Evolutionary conservation across 2,797 vertebrate genomes (phyloP).

Genomic region (Lateolabrax maculatus): DNA sequence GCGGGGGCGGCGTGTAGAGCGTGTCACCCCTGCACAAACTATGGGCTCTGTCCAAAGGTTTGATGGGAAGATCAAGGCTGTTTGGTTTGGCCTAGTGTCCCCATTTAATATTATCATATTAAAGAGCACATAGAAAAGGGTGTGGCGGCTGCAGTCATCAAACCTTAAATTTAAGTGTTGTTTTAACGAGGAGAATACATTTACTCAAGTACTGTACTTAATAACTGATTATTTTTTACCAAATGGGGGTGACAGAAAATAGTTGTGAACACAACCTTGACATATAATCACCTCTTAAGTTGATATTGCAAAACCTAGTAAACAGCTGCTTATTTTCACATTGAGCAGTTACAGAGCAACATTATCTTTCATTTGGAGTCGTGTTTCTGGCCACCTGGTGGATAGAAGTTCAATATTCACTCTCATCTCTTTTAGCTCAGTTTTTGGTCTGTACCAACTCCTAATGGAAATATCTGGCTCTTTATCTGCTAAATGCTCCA

Average conservation of each 20-base stretch:
- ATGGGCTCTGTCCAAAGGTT: constrained; percentile 16
- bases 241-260: background rate
- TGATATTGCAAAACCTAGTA: background rate
- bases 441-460: too few species aligned
- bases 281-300: background rate
- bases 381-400: background rate
- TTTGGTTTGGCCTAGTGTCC: constrained; percentile 2
- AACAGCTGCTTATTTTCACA: background rate
- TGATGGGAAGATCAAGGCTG: constrained; percentile 41
- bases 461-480: background rate
- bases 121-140: background rate
- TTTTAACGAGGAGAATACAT: background rate
- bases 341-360: background rate
- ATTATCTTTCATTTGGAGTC: background rate
- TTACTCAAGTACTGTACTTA: background rate
- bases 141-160: background rate
- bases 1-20: background rate
- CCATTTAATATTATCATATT: constrained; percentile 8
- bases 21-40: constrained; percentile 33
- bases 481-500: too few species aligned
- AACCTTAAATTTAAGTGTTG: background rate
- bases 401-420: background rate
- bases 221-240: background rate
- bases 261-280: too few species aligned
- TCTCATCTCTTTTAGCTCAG: background rate